Conservation (phyloP, 2,113 vertebrate species). For the Chaetura pelagica region DNA sequence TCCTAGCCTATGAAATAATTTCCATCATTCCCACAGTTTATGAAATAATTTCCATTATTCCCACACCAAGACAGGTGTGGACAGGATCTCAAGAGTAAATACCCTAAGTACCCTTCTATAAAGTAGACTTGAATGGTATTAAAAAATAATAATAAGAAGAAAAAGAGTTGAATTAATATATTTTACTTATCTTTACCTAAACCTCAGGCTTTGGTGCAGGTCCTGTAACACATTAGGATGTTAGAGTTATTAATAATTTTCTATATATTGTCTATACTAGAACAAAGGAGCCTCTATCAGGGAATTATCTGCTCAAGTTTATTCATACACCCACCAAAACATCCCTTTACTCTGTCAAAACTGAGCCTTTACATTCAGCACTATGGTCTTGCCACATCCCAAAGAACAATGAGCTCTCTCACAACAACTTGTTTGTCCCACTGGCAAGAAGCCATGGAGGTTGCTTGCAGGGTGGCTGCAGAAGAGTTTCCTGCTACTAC, state of each 20-base stretch:
- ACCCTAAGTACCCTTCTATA: background rate
- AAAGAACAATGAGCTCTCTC: background rate
- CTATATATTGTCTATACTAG: background rate
- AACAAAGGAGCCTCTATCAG: background rate
- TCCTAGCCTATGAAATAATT: background rate
- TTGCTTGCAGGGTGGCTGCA: background rate
- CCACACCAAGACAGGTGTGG: background rate
- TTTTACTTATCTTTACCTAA: background rate
- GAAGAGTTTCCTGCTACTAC: background rate
- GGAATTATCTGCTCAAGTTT: background rate
- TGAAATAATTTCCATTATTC: background rate
- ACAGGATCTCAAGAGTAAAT: background rate
- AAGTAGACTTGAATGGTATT: background rate
- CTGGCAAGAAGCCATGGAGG: background rate
- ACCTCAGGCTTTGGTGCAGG: background rate
- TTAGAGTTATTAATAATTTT: background rate
- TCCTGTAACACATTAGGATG: background rate
- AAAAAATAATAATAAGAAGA: background rate
- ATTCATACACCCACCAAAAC: background rate
- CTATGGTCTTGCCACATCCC: background rate
- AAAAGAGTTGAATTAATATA: background rate
- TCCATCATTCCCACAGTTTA: background rate
- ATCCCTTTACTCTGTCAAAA: background rate
- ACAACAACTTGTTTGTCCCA: background rate
- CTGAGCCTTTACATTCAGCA: background rate